Evolutionary conservation across 2,888 invertebrate species (phyloP).

Genomic region (Hypomecis atomaria): DNA sequence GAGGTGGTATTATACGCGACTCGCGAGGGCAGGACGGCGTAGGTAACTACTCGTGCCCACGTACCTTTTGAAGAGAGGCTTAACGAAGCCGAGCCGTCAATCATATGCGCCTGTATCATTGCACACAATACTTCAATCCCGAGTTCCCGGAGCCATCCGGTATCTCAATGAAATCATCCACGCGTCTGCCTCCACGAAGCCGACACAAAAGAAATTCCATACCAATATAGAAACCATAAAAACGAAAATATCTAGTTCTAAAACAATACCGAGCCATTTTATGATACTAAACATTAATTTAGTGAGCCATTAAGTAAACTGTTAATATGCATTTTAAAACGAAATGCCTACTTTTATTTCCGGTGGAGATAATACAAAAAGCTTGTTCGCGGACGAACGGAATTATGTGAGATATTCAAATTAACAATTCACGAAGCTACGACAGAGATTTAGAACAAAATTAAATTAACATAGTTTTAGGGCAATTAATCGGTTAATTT

Average conservation of each 20-base stretch:
- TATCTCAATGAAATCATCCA: slow-evolving; percentile 33
- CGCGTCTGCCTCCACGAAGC: slow-evolving; percentile 6
- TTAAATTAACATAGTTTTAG: slow-evolving; percentile 46
- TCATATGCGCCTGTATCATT: slow-evolving; percentile 55
- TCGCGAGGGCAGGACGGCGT: slow-evolving; percentile 45
- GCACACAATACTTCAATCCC: slow-evolving; percentile 52
- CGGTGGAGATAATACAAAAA: slow-evolving; percentile 59
- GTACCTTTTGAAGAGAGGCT: slow-evolving; percentile 63
- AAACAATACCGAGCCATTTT: slow-evolving; percentile 36
- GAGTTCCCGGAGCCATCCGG: slow-evolving; percentile 24
- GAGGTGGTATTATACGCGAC: slow-evolving; percentile 61
- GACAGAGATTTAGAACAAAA: slow-evolving; percentile 35
- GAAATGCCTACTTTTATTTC: slow-evolving; percentile 50
- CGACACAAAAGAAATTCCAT: slow-evolving; percentile 33
- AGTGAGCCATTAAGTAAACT: slow-evolving; percentile 49
- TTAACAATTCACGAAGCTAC: slow-evolving; percentile 42
- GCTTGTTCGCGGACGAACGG: slow-evolving; percentile 44
- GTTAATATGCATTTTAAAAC: slow-evolving; percentile 45
- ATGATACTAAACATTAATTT: slow-evolving; percentile 42
- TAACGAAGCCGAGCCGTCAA: slow-evolving; percentile 73
- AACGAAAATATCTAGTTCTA: slow-evolving; percentile 27
- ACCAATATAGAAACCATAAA: slow-evolving; percentile 32
- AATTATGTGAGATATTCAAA: slow-evolving; percentile 45
- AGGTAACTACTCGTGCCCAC: slow-evolving; percentile 48
- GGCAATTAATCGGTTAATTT: slow-evolving; percentile 46